phyloP scores from a whole-genome alignment of 2,797 vertebrate genomes.

The Orientallactaga sibirica region DNA sequence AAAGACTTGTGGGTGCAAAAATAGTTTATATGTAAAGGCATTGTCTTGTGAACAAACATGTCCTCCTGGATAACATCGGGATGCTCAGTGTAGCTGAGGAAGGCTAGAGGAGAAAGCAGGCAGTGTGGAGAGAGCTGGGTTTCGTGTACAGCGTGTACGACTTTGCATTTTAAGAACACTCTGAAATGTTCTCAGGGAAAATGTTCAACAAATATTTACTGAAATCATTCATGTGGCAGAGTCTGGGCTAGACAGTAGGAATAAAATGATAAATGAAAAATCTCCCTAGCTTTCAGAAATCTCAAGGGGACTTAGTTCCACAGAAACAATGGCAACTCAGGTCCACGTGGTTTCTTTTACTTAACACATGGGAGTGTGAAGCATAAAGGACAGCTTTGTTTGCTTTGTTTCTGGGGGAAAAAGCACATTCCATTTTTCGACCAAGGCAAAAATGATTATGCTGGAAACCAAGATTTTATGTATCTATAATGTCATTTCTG shows the following conservation, averaged over 20 bases:
- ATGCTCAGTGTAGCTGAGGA: neutral
- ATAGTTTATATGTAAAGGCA: neutral
- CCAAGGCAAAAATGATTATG: constrained; percentile 27
- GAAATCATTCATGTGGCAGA: constrained; percentile 42
- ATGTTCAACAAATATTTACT: constrained; percentile 22
- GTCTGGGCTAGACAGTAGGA: neutral
- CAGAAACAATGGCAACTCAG: neutral
- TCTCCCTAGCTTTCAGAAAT: constrained; percentile 26
- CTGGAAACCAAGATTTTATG: constrained; percentile 36
- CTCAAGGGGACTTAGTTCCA: neutral
- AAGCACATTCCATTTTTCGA: constrained; percentile 39
- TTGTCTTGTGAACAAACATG: neutral
- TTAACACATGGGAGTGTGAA: neutral
- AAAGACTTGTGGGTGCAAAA: neutral
- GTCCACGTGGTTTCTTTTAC: neutral
- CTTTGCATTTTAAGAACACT: constrained; percentile 20
- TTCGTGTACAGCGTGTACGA: neutral
- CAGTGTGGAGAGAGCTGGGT: neutral
- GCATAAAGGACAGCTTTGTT: constrained; percentile 22
- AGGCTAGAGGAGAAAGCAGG: neutral
- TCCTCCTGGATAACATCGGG: neutral
- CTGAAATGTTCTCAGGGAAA: constrained; percentile 1
- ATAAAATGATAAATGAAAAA: constrained; percentile 21
- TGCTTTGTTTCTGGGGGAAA: neutral
- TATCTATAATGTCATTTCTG: constrained; percentile 34